These are phyloP conservation scores for Hydractinia symbiolongicarpus DNA, from an alignment of 30 jellyfish, hydroid and myxozoan species.

Conservation along the genomic window DNA sequence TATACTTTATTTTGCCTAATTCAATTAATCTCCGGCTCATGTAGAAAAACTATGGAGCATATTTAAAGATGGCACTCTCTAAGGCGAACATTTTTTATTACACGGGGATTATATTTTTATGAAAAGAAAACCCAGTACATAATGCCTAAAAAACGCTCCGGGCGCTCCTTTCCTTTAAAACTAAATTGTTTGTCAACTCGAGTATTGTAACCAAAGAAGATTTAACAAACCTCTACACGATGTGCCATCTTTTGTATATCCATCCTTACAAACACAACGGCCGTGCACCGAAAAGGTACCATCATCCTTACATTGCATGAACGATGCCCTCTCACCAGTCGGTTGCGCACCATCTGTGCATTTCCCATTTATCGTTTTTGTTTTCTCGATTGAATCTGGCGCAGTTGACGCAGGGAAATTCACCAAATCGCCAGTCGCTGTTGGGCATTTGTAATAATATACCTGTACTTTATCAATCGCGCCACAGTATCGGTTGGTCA, in stretches of 20 bases:
- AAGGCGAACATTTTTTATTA: not conserved
- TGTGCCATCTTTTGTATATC: conserved; percentile 16
- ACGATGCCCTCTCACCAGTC: not conserved
- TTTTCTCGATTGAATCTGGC: not conserved
- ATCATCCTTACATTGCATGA: conserved; percentile 27
- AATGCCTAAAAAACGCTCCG: too few relatives aligned
- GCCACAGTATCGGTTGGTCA: not conserved
- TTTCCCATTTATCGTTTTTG: conserved; percentile 1
- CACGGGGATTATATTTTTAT: not conserved
- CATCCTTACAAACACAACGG: not conserved
- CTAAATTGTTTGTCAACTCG: too few relatives aligned
- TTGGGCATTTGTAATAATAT: conserved; percentile 39
- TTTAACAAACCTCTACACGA: not conserved
- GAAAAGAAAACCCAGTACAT: not conserved
- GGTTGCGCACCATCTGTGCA: not conserved
- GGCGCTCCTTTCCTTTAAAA: too few relatives aligned
- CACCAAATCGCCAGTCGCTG: conserved; percentile 31
- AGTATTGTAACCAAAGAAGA: too few relatives aligned
- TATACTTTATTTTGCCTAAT: not conserved
- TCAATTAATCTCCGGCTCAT: not conserved
- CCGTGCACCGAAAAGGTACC: conserved; percentile 20
- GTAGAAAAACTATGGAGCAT: not conserved
- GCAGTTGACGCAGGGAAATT: conserved; percentile 20
- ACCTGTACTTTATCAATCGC: not conserved
- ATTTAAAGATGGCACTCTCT: not conserved